Base-by-base conservation (phyloP, 2,888 invertebrate genomes). In the Cynaeus angustus region DNA sequence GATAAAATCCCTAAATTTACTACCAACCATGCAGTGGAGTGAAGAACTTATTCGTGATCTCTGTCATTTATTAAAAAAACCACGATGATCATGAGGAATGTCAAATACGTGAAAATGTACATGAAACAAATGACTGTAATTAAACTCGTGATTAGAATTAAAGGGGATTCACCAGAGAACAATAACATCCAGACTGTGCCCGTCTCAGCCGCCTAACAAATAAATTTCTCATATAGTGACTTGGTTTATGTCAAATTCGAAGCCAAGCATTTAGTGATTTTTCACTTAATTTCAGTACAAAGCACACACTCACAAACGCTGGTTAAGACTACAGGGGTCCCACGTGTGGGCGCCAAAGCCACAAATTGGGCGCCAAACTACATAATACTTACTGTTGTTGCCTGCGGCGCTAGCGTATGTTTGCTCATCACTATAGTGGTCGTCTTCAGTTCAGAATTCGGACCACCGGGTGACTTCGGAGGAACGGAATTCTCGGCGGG, bases 401-500 rank as follows among this genome's bases (percentile, higher is more conserved):
- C 88, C 86, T 92, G 92, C 81, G 91, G 90, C 80, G 94, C 94
- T 79, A 95, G 87, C 66, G 95, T 95, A 85, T 96, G 96, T 84
- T 96, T 96, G 85, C 95, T 95, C 95, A 96, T 96, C 66, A 96
- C 95, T 79, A 96, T 93, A 8, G 96, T 96, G 74, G 96, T 96
- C 67, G 95, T 96, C 88, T 96, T 96, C 75, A 86, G 77, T 75
- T 86, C 86, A 38, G 86, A 85, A 75, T 85, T 87, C 16, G 88
- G 86, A 68, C 88, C 88, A 58, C 88, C 88, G 0, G 95, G 95
- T 64, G 95, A 94, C 79, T 92, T 94, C 21, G 94, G 94, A 59
- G 91, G 88, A 66, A 86, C 88, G 58, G 89, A 77, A 76, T 86
- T 83, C 68, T 88, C 88, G 45, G 85, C 84, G 28, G 88, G 87